phyloP scores from a whole-genome alignment of 2,888 invertebrate genomes.

The Aricia artaxerxes region DNA sequence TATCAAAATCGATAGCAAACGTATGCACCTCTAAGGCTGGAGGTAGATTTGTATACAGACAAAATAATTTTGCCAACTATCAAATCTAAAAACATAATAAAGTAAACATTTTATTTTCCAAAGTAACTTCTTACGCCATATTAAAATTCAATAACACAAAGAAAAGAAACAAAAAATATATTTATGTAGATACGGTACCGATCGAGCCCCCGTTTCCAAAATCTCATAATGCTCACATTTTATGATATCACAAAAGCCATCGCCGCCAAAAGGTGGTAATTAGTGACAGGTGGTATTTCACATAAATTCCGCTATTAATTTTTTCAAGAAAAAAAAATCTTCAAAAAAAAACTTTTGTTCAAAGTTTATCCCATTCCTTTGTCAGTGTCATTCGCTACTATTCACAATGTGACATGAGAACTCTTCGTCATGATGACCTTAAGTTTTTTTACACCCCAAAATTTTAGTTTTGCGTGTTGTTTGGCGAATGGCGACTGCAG shows the following conservation, averaged over 20 bases:
- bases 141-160: constrained; percentile 4
- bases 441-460: constrained; percentile 40
- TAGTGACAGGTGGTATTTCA: constrained; percentile 75
- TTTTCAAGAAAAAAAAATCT: constrained; percentile 49
- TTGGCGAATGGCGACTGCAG: constrained; percentile 70
- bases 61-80: too few species aligned
- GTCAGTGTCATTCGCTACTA: constrained; percentile 75
- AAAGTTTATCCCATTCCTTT: constrained; percentile 72
- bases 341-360: constrained; percentile 52
- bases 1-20: neutral
- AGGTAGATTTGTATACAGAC: too few species aligned
- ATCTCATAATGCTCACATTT: constrained; percentile 45
- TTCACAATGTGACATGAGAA: constrained; percentile 73
- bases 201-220: constrained; percentile 42
- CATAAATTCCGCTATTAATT: constrained; percentile 63
- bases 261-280: constrained; percentile 78
- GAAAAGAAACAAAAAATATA: constrained; percentile 35
- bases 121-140: neutral
- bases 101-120: neutral
- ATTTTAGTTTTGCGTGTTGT: constrained; percentile 50
- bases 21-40: neutral
- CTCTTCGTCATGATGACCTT: constrained; percentile 68
- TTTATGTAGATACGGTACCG: constrained; percentile 35
- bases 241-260: constrained; percentile 57
- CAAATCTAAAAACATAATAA: neutral